Percentiles rank a stretch among this genome's conserved stretches.
Evolutionary conservation across 1,140 invertebrate species (phyloP).

Genomic region (Stenopsyche tienmushanensis): DNA sequence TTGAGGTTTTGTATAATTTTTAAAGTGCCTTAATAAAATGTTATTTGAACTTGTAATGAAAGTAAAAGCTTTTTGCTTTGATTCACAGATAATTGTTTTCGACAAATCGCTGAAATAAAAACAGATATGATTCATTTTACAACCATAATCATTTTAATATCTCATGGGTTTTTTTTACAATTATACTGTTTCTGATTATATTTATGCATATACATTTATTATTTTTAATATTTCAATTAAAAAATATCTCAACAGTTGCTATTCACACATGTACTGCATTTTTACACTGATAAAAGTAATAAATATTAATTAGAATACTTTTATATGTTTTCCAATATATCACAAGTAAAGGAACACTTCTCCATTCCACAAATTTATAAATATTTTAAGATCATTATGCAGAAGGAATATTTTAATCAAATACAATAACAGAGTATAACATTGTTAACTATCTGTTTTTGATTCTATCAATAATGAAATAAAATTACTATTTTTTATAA

Average conservation of each 20-base stretch:
- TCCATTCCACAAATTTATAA: no score
- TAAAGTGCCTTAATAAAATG: not conserved
- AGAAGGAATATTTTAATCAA: no score
- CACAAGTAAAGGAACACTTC: no score
- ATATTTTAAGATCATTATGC: no score
- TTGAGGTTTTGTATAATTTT: not conserved
- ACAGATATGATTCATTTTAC: no score
- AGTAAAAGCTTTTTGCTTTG: not conserved
- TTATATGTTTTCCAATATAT: no score
- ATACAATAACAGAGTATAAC: no score
- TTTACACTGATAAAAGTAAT: not conserved
- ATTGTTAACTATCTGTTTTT: no score
- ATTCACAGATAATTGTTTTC: not conserved
- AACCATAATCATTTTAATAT: not conserved
- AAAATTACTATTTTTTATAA: no score
- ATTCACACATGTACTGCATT: not conserved
- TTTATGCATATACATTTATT: not conserved
- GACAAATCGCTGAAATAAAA: not conserved
- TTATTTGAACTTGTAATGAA: not conserved
- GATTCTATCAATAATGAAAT: no score
- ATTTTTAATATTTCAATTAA: not conserved
- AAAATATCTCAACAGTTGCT: not conserved
- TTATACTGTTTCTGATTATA: not conserved
- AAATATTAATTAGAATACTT: no score
- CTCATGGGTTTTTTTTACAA: not conserved